Conservation (phyloP, 2,797 vertebrate genomes). For the Tragelaphus eurycerus region DNA sequence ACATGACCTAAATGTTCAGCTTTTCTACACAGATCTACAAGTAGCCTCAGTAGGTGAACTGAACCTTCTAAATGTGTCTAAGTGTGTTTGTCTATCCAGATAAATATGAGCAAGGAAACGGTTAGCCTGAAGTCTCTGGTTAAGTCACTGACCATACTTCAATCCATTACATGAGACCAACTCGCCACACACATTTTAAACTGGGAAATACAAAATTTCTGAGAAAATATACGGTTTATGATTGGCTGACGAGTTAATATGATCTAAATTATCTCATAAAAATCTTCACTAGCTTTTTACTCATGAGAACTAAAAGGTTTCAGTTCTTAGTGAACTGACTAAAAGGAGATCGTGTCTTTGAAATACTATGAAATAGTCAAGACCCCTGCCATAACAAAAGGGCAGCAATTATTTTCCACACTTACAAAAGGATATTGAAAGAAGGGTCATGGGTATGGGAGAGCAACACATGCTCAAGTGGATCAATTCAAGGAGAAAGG, state of each 20-base stretch:
- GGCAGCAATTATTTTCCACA: neutral
- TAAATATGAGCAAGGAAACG: neutral
- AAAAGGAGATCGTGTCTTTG: neutral
- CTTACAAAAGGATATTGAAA: neutral
- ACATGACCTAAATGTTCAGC: neutral
- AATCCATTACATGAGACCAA: neutral
- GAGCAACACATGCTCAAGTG: neutral
- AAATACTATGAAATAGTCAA: conserved; percentile 12
- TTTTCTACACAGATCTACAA: neutral
- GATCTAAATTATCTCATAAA: neutral
- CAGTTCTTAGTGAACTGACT: neutral
- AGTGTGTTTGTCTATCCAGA: neutral
- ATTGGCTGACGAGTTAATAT: neutral
- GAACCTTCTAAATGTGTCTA: neutral
- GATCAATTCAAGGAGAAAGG: neutral
- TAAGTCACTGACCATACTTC: neutral
- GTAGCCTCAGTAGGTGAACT: neutral
- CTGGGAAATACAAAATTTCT: neutral
- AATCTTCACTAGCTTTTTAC: neutral
- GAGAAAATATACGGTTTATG: neutral
- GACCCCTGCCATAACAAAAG: neutral
- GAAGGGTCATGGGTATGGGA: neutral
- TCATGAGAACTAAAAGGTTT: conserved; percentile 3
- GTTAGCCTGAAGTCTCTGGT: neutral
- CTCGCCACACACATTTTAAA: neutral